A percentile compares a stretch with the other conserved stretches of the same genome.
These are phyloP conservation scores for Nebria ingens DNA, from an alignment of 1,140 invertebrate genomes.

Conservation along the genomic window DNA sequence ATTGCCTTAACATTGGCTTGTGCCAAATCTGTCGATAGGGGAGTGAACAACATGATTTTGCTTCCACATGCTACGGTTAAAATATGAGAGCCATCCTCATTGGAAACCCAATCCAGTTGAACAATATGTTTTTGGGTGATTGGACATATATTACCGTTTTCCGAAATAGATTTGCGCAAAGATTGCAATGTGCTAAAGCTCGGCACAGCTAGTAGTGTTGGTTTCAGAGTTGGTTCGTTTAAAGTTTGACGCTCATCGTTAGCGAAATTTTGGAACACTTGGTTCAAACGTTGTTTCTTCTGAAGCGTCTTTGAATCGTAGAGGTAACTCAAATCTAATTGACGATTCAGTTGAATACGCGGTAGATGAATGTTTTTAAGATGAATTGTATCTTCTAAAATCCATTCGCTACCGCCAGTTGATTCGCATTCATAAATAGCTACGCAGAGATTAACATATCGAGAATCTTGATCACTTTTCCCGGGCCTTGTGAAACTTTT, in stretches of 20 bases:
- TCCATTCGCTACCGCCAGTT: slow-evolving; percentile 95
- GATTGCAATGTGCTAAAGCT: slow-evolving; percentile 89
- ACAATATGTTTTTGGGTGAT: slow-evolving; percentile 81
- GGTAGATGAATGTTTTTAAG: slow-evolving; percentile 80
- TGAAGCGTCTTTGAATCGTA: slow-evolving; percentile 72
- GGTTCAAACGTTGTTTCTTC: slow-evolving; percentile 64
- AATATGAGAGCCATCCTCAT: slow-evolving; percentile 97
- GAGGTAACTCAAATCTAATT: slow-evolving; percentile 72
- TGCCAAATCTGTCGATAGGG: slow-evolving; percentile 79
- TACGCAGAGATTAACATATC: slow-evolving; percentile 88
- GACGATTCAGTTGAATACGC: slow-evolving; percentile 65
- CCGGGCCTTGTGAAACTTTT: slow-evolving; percentile 72
- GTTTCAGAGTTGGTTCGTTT: slow-evolving; percentile 58
- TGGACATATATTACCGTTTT: slow-evolving; percentile 82
- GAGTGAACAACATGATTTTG: slow-evolving; percentile 76
- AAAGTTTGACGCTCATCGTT: slow-evolving; percentile 38
- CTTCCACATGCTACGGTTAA: slow-evolving; percentile 93
- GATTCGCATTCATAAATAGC: slow-evolving; percentile 99
- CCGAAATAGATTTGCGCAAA: slow-evolving; percentile 75
- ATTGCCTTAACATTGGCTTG: slow-evolving; percentile 77
- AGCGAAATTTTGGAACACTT: slow-evolving; percentile 51
- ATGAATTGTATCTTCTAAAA: slow-evolving; percentile 94
- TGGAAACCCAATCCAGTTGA: slow-evolving; percentile 97
- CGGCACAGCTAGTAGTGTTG: slow-evolving; percentile 72
- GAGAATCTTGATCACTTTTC: slow-evolving; percentile 65